Conservation (phyloP, 2,797 vertebrate genomes). For the Cossypha dichroa region DNA sequence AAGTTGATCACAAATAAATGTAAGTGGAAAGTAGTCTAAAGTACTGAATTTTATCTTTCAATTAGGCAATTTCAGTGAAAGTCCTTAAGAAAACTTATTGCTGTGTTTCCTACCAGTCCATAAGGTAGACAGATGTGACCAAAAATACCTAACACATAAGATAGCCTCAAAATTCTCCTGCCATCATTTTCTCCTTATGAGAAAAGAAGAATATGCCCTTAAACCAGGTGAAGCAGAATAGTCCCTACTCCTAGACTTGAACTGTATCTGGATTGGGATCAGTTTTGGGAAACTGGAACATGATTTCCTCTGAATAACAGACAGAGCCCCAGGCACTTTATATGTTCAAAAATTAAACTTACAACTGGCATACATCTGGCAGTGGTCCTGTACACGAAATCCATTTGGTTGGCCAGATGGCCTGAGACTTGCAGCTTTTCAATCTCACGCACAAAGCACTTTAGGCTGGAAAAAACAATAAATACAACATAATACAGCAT, state of each 20-base stretch:
- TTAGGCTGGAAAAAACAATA: conserved; percentile 79
- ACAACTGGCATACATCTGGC: conserved; percentile 85
- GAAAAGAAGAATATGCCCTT: neutral
- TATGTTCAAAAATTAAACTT: conserved; percentile 87
- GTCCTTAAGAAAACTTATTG: conserved; percentile 49
- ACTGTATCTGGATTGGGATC: neutral
- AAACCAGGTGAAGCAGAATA: conserved; percentile 14
- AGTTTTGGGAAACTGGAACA: conserved; percentile 70
- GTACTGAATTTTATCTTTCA: conserved; percentile 62
- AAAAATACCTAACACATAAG: neutral
- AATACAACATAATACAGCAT: conserved; percentile 60
- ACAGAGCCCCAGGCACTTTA: conserved; percentile 78
- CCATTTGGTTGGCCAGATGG: conserved; percentile 87
- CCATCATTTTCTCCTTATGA: neutral
- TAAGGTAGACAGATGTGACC: conserved; percentile 55
- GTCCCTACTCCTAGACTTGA: neutral
- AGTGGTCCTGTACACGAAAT: conserved; percentile 78
- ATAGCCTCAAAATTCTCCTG: neutral
- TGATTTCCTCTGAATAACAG: conserved; percentile 74
- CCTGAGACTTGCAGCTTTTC: conserved; percentile 86
- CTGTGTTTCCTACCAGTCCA: conserved; percentile 5
- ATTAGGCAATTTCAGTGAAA: conserved; percentile 61
- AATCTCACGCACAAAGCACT: conserved; percentile 84
- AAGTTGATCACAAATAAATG: conserved; percentile 65
- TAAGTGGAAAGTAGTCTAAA: conserved; percentile 65